Conservation (phyloP, 2,113 vertebrate species). For the Myrmecophaga tridactyla region DNA sequence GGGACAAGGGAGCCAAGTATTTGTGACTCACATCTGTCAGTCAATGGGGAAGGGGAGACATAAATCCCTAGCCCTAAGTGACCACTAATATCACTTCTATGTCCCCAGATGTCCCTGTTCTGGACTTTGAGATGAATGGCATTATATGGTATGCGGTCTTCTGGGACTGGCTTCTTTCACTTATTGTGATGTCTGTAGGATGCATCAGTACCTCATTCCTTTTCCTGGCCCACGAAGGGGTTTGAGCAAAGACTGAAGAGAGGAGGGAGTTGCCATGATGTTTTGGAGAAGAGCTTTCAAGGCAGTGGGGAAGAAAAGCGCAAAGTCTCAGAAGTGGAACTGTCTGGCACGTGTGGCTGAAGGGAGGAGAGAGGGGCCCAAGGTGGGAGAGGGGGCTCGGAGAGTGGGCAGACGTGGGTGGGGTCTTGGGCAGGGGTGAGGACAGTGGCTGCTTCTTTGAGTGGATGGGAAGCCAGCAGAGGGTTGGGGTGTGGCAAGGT, state of each 20-base stretch:
- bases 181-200: no score
- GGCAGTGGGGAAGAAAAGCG: neutral
- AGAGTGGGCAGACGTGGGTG: neutral
- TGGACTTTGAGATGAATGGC: neutral
- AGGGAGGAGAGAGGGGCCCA: fast-evolving
- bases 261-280: neutral
- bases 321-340: neutral
- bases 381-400: neutral
- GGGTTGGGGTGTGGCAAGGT: neutral
- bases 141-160: neutral
- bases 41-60: neutral
- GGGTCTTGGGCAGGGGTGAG: neutral
- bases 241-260: neutral
- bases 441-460: neutral
- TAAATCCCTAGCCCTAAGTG: no score
- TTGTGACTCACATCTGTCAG: fast-evolving
- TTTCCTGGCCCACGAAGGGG: neutral
- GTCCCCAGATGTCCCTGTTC: no score
- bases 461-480: neutral
- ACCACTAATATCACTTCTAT: no score
- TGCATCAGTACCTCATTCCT: neutral
- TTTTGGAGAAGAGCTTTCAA: neutral
- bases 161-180: neutral
- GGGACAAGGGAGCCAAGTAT: neutral
- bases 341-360: fast-evolving